These are phyloP conservation scores for Chrysomela aeneicollis DNA, from an alignment of 2,888 invertebrate species.

Conservation along the genomic window DNA sequence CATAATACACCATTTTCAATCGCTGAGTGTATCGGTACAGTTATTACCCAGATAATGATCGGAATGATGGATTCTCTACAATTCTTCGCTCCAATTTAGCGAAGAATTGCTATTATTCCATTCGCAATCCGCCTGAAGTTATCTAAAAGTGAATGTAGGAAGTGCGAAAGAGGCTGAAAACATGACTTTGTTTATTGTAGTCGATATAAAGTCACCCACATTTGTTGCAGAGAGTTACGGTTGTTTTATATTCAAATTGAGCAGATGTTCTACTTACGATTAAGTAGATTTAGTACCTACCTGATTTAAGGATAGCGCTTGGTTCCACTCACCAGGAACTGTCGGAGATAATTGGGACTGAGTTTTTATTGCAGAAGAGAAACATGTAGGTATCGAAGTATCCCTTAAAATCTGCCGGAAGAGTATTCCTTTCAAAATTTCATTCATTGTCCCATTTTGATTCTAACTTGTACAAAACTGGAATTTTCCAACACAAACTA, in stretches of 20 bases:
- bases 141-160: slow-evolving; percentile 5
- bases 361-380: neutral
- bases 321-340: neutral
- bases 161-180: neutral
- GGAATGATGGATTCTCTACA: neutral
- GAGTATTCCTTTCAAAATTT: no score
- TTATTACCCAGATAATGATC: slow-evolving; percentile 2
- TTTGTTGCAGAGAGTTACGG: neutral
- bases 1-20: neutral
- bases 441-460: no score
- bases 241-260: slow-evolving; percentile 3
- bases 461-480: no score
- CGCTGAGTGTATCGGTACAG: neutral
- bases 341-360: neutral
- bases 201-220: neutral
- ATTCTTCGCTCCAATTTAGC: neutral
- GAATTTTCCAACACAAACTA: no score
- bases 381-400: neutral
- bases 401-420: no score
- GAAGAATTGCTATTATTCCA: slow-evolving; percentile 7
- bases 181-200: neutral
- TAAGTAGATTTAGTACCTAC: slow-evolving; percentile 3
- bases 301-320: neutral
- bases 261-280: neutral
- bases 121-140: neutral